Evolutionary conservation across 2,113 vertebrate species (phyloP).

Genomic region (Sclerurus mexicanus): DNA sequence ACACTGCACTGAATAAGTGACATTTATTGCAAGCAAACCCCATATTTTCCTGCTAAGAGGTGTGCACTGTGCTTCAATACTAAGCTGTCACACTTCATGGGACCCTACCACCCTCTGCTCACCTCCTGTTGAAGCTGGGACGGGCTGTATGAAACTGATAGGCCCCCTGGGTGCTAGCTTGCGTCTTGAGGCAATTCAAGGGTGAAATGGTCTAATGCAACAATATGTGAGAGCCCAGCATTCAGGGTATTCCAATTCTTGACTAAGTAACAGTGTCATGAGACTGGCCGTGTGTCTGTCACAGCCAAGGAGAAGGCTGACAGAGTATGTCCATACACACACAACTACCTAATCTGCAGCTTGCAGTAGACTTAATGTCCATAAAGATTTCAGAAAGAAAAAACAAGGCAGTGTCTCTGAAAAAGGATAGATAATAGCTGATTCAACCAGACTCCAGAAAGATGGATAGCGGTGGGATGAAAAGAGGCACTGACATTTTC

Average conservation of each 20-base stretch:
- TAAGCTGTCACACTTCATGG: background rate
- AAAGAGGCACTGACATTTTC: constrained; percentile 26
- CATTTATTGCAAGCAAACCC: background rate
- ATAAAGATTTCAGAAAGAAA: constrained; percentile 1
- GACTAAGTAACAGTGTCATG: background rate
- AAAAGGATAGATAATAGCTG: constrained; percentile 1
- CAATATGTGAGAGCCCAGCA: background rate
- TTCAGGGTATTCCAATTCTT: background rate
- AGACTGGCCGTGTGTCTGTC: background rate
- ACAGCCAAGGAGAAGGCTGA: background rate
- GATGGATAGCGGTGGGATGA: background rate
- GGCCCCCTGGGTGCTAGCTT: background rate
- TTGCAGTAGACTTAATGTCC: background rate
- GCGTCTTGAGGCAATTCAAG: background rate
- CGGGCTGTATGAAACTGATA: background rate
- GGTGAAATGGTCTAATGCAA: background rate
- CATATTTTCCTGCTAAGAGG: background rate
- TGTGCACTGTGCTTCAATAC: background rate
- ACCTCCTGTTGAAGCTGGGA: background rate
- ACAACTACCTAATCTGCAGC: background rate
- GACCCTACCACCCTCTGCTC: background rate
- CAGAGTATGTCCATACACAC: background rate
- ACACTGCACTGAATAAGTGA: background rate
- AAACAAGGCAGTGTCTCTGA: background rate
- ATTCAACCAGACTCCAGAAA: background rate